Evolutionary conservation across 2,888 invertebrate genomes (phyloP), one percentile per base, ranked within the genome.

Genomic region (Andrena marginata): DNA sequence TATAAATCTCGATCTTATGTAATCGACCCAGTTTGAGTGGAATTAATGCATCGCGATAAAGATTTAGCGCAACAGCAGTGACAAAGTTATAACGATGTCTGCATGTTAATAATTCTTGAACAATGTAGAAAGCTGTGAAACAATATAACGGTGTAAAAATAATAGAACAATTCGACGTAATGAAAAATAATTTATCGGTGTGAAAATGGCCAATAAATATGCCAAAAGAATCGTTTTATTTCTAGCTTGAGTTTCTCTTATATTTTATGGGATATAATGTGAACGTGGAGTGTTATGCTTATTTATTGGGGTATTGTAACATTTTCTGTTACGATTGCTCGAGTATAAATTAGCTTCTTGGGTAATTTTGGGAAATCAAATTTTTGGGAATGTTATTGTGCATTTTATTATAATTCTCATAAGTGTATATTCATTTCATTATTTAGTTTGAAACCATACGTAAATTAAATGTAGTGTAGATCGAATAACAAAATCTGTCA

Each of bases 31-130:
- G 56, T 56, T 56, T 56, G 26, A 10, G 56, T 56, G 26, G 10
- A 56, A 56, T 56, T 56, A 56, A 56, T 56, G 26, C 56, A 56
- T 13, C 26, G 56, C 23, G 26, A 56, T 56, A 56, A 26, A 56
- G 56, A 56, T 26, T 56, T 56, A 56, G 56, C 23, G 56, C 26
- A 56, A 56, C 13, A 23, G 26, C 56, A 56, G 10, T 56, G 3
- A 56, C 13, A 13, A 56, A 26, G 4, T 26, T 56, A 56, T 13
- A 26, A 56, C 3, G 56, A 4, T 56, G 56, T 26, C 23, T 26
- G 23, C 56, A 8, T 10, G 3, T 20, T 56, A 26, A 56, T 56
- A 23, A 56, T 56, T 26, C 56, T 56, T 23, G 26, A 26, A 23
- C 56, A 23, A 56, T 26, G 23, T 10, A 10, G 56, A 56, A 20